A percentile compares a stretch with the other conserved stretches of the same genome.
These are phyloP conservation scores for Anthrax anthrax DNA, from an alignment of 2,888 invertebrate species.

Conservation along the genomic window DNA sequence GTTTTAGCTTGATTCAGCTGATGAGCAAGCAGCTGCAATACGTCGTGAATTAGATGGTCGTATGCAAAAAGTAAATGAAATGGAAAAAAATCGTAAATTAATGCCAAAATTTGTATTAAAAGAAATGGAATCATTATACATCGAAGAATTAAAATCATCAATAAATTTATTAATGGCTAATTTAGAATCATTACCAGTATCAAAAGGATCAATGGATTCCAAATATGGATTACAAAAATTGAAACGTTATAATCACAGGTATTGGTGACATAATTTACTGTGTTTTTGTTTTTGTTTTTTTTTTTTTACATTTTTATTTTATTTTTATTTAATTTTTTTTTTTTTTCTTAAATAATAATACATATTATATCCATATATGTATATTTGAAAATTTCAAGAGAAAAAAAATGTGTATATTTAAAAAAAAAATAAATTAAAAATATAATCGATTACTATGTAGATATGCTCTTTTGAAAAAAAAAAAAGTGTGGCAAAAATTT, in stretches of 20 bases:
- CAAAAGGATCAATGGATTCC: constrained; percentile 93
- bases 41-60: constrained; percentile 95
- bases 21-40: constrained; percentile 99
- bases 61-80: constrained; percentile 91
- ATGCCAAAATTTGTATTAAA: constrained; percentile 99
- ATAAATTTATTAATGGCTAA: constrained; percentile 98
- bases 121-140: constrained; percentile 99
- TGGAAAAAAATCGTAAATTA: constrained; percentile 93
- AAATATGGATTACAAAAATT: constrained; percentile 96
- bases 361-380: too few relatives aligned
- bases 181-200: constrained; percentile 95
- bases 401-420: background rate
- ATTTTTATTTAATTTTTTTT: background rate
- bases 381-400: too few relatives aligned
- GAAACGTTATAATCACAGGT: constrained; percentile 97
- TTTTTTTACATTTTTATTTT: background rate
- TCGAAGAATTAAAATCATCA: constrained; percentile 94
- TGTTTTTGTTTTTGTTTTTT: background rate
- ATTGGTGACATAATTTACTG: constrained; percentile 22
- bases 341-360: background rate
- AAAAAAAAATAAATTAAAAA: too few relatives aligned
- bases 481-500: too few relatives aligned
- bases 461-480: too few relatives aligned
- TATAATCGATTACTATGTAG: too few relatives aligned
- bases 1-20: constrained; percentile 89